These are phyloP conservation scores for Oryzias celebensis DNA, from an alignment of 2,113 vertebrate species.

Conservation along the genomic window DNA sequence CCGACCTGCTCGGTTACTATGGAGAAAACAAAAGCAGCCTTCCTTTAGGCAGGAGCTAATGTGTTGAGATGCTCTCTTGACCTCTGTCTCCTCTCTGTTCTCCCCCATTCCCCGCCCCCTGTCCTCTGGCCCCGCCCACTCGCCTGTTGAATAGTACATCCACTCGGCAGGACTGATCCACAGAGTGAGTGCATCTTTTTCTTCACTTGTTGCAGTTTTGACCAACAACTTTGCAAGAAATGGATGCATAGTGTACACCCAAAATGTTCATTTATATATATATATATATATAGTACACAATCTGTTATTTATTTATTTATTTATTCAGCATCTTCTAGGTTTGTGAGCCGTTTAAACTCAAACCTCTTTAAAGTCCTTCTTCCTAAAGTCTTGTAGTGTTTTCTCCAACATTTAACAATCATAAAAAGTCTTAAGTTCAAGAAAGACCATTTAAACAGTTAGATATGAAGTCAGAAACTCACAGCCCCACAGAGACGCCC, in stretches of 20 bases:
- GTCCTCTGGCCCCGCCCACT: conserved; percentile 7
- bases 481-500: no score
- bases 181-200: conserved; percentile 82
- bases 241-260: background rate
- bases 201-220: conserved; percentile 9
- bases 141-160: conserved; percentile 84
- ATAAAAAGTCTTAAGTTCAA: no score
- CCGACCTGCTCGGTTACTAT: conserved; percentile 23
- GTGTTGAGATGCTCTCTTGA: conserved; percentile 50
- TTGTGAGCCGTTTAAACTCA: no score
- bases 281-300: no score
- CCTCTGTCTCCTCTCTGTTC: conserved; percentile 40
- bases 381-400: no score
- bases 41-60: conserved; percentile 28
- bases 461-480: no score
- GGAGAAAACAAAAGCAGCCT: conserved; percentile 40
- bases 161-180: conserved; percentile 98
- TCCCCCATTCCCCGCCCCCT: conserved; percentile 15
- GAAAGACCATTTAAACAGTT: no score
- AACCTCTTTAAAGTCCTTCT: no score
- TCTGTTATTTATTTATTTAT: no score
- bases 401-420: no score
- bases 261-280: background rate
- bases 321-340: no score
- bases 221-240: background rate